Evolutionary conservation across 64 coral and sea anemone species (phyloP).

Genomic region (Pocillopora verrucosa): DNA sequence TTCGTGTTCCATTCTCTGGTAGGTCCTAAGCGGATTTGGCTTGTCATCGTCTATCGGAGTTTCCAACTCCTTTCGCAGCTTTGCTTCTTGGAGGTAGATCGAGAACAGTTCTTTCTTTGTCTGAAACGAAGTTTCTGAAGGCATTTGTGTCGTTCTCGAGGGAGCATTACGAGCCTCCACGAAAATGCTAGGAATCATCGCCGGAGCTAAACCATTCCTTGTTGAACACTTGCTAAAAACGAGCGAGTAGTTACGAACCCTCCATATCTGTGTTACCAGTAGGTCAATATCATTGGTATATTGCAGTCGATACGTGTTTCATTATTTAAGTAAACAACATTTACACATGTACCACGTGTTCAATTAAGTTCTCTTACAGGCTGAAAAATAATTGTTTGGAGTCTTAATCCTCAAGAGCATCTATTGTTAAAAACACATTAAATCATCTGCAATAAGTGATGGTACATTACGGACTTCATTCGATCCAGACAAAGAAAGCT

Average conservation of each 20-base stretch:
- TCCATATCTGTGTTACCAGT: background rate
- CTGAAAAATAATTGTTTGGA: background rate
- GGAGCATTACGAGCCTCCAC: background rate
- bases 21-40: background rate
- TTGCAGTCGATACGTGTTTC: conserved; percentile 1
- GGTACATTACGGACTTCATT: background rate
- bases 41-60: background rate
- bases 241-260: background rate
- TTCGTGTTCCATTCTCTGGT: background rate
- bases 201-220: background rate
- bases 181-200: background rate
- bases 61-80: conserved; percentile 5
- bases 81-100: conserved; percentile 4
- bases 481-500: background rate
- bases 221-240: no score
- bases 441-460: background rate
- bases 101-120: conserved; percentile 7
- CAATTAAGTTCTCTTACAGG: background rate
- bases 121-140: background rate
- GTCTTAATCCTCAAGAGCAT: background rate
- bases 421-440: background rate
- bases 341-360: background rate
- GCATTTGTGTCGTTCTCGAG: background rate
- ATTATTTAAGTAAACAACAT: conserved; percentile 7
- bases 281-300: background rate